These are phyloP conservation scores for Macrosiphum euphorbiae DNA, from an alignment of 2,888 invertebrate genomes.

Conservation along the genomic window DNA sequence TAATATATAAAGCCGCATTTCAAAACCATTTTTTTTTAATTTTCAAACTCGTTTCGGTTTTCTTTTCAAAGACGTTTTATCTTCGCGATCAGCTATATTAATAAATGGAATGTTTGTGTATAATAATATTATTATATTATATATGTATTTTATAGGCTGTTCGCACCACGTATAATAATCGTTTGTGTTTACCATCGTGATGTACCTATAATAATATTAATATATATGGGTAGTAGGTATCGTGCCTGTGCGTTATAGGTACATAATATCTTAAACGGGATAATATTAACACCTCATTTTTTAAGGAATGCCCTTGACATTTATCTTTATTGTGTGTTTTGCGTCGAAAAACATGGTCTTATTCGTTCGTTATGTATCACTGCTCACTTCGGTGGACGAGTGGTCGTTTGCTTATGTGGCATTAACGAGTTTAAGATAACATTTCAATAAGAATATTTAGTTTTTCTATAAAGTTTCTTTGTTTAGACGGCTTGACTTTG, in stretches of 20 bases:
- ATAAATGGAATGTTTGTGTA: not conserved
- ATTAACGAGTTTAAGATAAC: too few species aligned
- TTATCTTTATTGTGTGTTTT: not conserved
- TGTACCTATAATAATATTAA: not conserved
- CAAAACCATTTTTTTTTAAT: conserved; percentile 27
- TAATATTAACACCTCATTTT: conserved; percentile 22
- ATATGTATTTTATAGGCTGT: conserved; percentile 24
- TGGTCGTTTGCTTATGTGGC: not conserved
- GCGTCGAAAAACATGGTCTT: not conserved
- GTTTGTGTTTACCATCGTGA: not conserved
- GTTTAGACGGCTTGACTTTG: too few species aligned
- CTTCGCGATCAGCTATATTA: conserved; percentile 18
- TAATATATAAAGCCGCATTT: not conserved
- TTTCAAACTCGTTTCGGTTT: conserved; percentile 44
- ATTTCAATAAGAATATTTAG: too few species aligned
- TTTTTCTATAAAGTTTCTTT: too few species aligned
- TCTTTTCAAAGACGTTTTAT: conserved; percentile 32
- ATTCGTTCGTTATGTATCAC: too few species aligned
- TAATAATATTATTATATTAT: not conserved
- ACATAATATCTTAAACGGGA: not conserved
- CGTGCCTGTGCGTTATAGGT: not conserved
- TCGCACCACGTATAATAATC: not conserved
- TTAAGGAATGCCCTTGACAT: not conserved
- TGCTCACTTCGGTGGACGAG: too few species aligned
- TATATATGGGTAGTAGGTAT: not conserved